Evolutionary conservation across 2,888 invertebrate genomes (phyloP), one percentile per base, ranked within the genome.

Genomic region (Polymixis lichenea): DNA sequence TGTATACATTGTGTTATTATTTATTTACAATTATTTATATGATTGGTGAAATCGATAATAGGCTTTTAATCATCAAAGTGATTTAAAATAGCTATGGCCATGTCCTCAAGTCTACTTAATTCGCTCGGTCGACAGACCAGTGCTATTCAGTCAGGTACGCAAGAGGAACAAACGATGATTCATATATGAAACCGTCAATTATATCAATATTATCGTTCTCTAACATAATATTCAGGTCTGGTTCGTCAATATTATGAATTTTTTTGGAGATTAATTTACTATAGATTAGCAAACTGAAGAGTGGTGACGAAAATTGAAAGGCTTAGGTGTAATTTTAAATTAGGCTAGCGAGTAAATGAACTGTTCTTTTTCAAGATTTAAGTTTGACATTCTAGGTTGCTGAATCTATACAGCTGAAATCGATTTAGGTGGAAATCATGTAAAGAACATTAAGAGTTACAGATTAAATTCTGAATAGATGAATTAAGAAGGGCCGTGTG

Each of bases 141-240:
- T 38, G 49, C 38, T 72, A 17, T 58, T 65, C n/a, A 64, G 62
- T 64, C 53, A 64, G 70, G 38, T 80, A 76, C 51, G 38, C 49
- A 71, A 65, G 55, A 68, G 43, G 53, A 55, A 60, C 66, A 70
- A 51, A 56, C 64, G 22, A 66, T 84, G 77, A 84, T 62, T 73
- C 73, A 80, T 72, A 55, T 43, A 58, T 61, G 58, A 69, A 65
- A 61, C 61, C 68, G 65, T 46, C 19, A 61, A 75, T 65, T 72
- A 75, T 62, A 82, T 84, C 67, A 85, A 84, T 82, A 82, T 85
- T 78, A 80, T 77, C 49, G 61, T 70, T 81, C 67, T 66, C 56
- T 56, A 56, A 70, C 73, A 77, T 70, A 86, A 78, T 75, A 73
- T 77, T 66, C 72, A 66, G 32, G n/a, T 49, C 43, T 62, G 13